Evolutionary conservation across 2,888 invertebrate species (phyloP).

Genomic region (Epicampocera succincta): DNA sequence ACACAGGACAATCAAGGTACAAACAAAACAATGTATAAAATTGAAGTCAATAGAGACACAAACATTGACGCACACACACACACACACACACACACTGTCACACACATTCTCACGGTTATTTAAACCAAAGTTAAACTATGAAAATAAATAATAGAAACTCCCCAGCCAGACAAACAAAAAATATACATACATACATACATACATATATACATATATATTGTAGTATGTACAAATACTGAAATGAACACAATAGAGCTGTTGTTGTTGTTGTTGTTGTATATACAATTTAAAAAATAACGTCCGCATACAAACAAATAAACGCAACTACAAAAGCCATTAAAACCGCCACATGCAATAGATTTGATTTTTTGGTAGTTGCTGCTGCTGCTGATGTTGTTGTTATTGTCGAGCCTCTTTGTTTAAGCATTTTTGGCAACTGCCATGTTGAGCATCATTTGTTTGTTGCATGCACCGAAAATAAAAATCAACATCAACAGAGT

Average conservation of each 20-base stretch:
- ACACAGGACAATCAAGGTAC: slow-evolving; percentile 38
- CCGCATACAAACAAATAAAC: background rate
- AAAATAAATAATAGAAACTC: slow-evolving; percentile 47
- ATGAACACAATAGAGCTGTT: slow-evolving; percentile 36
- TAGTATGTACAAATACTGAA: slow-evolving; percentile 24
- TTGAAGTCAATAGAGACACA: slow-evolving; percentile 13
- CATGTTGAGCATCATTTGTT: slow-evolving; percentile 51
- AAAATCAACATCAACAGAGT: slow-evolving; percentile 35
- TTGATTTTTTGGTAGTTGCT: slow-evolving; percentile 34
- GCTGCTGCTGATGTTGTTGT: slow-evolving; percentile 18
- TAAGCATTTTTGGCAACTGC: slow-evolving; percentile 47
- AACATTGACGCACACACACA: no score
- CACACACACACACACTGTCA: no score
- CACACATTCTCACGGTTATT: no score
- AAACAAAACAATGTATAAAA: slow-evolving; percentile 13
- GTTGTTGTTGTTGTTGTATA: background rate
- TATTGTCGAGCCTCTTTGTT: slow-evolving; percentile 32
- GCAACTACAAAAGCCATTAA: slow-evolving; percentile 27
- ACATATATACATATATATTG: background rate
- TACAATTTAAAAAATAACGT: background rate
- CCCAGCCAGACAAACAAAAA: slow-evolving; percentile 34
- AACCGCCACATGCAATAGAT: slow-evolving; percentile 59
- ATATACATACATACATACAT: slow-evolving; percentile 5
- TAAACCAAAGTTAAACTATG: slow-evolving; percentile 29
- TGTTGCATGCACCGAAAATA: slow-evolving; percentile 41